phyloP scores from a whole-genome alignment of 2,113 vertebrate species.

The Aix galericulata region DNA sequence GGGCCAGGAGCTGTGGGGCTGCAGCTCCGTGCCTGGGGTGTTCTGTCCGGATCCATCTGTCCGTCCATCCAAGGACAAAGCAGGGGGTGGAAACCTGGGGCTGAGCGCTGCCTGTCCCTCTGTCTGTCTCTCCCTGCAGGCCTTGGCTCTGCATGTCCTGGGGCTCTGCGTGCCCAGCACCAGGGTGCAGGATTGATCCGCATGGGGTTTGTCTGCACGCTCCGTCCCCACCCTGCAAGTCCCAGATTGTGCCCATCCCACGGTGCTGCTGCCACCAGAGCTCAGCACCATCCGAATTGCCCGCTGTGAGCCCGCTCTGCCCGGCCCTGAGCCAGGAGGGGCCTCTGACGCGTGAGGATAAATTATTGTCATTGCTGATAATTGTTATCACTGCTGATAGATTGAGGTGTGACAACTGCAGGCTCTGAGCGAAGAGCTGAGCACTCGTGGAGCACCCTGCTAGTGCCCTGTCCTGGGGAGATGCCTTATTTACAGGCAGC shows the following conservation, averaged over 20 bases:
- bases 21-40: no score
- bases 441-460: accelerated
- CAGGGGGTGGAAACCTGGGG: not conserved
- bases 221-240: no score
- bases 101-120: not conserved
- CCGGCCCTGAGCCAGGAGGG: constrained; percentile 4
- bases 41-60: not conserved
- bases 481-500: not conserved
- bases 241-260: no score
- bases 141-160: not conserved
- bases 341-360: constrained; percentile 71
- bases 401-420: constrained; percentile 46
- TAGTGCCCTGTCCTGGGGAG: not conserved
- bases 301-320: not conserved
- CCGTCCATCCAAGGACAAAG: not conserved
- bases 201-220: no score
- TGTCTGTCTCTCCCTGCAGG: not conserved
- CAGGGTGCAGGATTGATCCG: not conserved
- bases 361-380: not conserved
- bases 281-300: no score
- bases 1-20: no score
- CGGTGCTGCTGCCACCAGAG: no score
- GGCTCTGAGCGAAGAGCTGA: not conserved
- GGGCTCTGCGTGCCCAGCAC: not conserved
- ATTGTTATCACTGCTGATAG: constrained; percentile 47